Evolutionary conservation across 2,888 invertebrate genomes (phyloP).

Genomic region (Andrena bucephala): DNA sequence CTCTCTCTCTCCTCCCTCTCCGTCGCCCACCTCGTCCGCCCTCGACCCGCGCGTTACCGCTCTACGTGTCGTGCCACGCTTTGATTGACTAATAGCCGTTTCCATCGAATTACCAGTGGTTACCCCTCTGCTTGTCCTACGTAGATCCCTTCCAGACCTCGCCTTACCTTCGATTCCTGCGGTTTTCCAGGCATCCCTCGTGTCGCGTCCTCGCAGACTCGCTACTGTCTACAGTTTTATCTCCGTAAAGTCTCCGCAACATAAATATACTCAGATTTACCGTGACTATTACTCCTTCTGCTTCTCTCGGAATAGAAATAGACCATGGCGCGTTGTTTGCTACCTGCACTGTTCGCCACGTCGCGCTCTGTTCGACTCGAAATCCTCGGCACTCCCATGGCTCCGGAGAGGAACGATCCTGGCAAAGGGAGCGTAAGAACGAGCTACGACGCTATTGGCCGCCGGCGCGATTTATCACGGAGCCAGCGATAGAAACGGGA

Average conservation of each 20-base stretch:
- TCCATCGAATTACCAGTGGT: conserved; percentile 54
- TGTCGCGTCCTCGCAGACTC: not conserved
- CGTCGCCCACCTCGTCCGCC: not conserved
- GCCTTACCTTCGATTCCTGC: not conserved
- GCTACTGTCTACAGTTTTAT: not conserved
- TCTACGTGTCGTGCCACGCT: conserved; percentile 37
- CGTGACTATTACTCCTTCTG: too few species aligned
- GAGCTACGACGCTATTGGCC: conserved; percentile 65
- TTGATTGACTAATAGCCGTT: conserved; percentile 61
- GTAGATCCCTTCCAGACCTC: conserved; percentile 9
- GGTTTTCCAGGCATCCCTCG: not conserved
- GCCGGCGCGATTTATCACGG: conserved; percentile 79
- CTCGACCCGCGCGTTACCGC: not conserved
- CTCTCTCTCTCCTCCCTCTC: not conserved
- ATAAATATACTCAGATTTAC: too few species aligned
- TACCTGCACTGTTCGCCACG: not conserved
- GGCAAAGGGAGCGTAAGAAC: conserved; percentile 63
- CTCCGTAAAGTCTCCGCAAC: too few species aligned
- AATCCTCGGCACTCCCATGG: conserved; percentile 33
- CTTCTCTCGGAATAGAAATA: conserved; percentile 37
- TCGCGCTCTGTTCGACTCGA: not conserved
- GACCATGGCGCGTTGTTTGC: conserved; percentile 35
- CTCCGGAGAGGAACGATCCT: conserved; percentile 59
- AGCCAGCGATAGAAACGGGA: conserved; percentile 66
- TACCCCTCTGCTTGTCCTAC: conserved; percentile 24